phyloP scores from a whole-genome alignment of 1,140 invertebrate genomes.

The Aphidius ervi region DNA sequence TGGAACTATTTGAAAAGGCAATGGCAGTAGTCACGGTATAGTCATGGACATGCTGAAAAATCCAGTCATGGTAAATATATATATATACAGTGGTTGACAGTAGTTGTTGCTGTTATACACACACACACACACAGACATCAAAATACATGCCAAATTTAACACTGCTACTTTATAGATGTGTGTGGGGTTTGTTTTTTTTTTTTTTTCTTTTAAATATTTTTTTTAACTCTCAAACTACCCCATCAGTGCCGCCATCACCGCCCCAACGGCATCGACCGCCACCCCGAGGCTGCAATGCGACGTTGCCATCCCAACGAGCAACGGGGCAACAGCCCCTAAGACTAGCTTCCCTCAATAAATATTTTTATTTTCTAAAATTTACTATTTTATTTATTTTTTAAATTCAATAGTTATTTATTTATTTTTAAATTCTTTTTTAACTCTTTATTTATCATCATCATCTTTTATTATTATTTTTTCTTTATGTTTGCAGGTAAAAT shows the following conservation, averaged over 20 bases:
- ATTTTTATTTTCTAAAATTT: background rate
- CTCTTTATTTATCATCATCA: background rate
- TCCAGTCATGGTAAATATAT: too few relatives aligned
- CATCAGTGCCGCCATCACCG: background rate
- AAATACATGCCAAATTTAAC: too few relatives aligned
- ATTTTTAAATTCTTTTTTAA: background rate
- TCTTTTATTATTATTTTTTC: background rate
- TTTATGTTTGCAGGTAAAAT: background rate
- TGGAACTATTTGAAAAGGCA: too few relatives aligned
- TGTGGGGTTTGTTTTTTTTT: background rate
- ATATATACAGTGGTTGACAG: too few relatives aligned
- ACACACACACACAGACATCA: background rate
- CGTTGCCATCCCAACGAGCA: conserved; percentile 54
- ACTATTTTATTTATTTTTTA: background rate
- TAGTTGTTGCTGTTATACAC: background rate
- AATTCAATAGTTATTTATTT: background rate
- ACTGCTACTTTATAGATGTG: background rate
- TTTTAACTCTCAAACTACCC: background rate
- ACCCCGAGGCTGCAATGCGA: conserved; percentile 54
- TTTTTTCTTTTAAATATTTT: background rate
- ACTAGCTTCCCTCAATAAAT: conserved; percentile 25
- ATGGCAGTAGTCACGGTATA: too few relatives aligned
- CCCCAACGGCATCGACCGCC: conserved; percentile 50
- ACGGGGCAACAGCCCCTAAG: conserved; percentile 51
- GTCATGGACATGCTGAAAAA: too few relatives aligned